Conservation (phyloP, 92 coral and sea anemone genomes). For the Blastomussa wellsi region DNA sequence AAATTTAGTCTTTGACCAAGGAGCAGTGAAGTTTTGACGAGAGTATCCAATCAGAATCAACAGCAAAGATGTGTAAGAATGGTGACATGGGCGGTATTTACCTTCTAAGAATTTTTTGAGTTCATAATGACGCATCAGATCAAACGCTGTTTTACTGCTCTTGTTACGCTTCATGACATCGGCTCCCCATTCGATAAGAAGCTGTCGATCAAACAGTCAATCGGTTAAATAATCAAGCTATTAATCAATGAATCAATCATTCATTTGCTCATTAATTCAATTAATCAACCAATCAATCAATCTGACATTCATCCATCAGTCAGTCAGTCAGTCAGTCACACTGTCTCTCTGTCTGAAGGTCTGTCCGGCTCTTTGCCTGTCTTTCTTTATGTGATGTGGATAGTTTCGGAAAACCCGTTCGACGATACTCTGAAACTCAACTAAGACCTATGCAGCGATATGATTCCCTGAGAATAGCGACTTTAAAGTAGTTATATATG, state of each 20-base stretch:
- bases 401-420: too few relatives aligned
- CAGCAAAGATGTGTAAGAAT: not conserved
- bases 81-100: not conserved
- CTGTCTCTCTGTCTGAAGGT: not conserved
- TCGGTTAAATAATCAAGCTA: not conserved
- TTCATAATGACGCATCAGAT: constrained; percentile 88
- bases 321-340: not conserved
- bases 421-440: too few relatives aligned
- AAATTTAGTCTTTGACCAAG: not conserved
- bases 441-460: too few relatives aligned
- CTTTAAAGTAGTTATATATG: too few relatives aligned
- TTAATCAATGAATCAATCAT: not conserved
- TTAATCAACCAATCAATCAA: not conserved
- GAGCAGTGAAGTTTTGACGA: not conserved
- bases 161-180: constrained; percentile 82
- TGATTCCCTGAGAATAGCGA: too few relatives aligned
- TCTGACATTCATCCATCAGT: not conserved
- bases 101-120: constrained; percentile 76
- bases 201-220: constrained; percentile 34
- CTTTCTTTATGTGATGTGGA: not conserved
- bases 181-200: constrained; percentile 97
- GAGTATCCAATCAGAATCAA: not conserved
- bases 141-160: constrained; percentile 94
- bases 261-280: not conserved
- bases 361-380: not conserved